These are phyloP conservation scores for Zoanthus gigantus DNA, from an alignment of 92 coral and sea anemone species.

Conservation along the genomic window DNA sequence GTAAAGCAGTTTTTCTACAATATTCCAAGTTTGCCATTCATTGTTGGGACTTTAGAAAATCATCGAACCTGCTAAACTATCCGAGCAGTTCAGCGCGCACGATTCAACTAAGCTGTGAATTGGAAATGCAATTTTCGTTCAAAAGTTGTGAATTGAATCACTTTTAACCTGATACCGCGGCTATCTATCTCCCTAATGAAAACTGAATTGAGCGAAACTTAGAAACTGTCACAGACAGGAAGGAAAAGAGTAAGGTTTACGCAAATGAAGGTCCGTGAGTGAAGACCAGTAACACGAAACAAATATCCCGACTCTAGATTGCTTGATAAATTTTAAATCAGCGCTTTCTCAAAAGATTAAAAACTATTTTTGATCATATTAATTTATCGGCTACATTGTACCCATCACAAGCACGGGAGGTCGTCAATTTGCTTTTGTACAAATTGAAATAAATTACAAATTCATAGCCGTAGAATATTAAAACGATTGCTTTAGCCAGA, in stretches of 20 bases:
- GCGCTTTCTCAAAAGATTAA: slow-evolving; percentile 16
- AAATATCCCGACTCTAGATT: slow-evolving; percentile 48
- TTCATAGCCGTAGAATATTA: slow-evolving; percentile 49
- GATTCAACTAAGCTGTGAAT: slow-evolving; percentile 23
- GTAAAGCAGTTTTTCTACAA: slow-evolving; percentile 26
- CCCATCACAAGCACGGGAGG: slow-evolving; percentile 42
- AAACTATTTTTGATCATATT: slow-evolving; percentile 21
- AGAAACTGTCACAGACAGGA: slow-evolving; percentile 51
- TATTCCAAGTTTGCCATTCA: slow-evolving; percentile 27
- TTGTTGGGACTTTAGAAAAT: slow-evolving; percentile 42
- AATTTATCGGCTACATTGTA: slow-evolving; percentile 28
- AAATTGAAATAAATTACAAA: slow-evolving; percentile 52
- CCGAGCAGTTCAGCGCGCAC: slow-evolving; percentile 34
- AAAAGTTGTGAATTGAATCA: slow-evolving; percentile 1
- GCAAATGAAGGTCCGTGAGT: slow-evolving; percentile 34
- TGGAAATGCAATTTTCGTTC: not conserved
- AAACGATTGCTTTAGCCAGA: slow-evolving; percentile 35
- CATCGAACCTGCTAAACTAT: slow-evolving; percentile 27
- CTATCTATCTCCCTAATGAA: slow-evolving; percentile 37
- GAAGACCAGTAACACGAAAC: not conserved
- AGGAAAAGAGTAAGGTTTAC: slow-evolving; percentile 45
- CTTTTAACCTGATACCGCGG: slow-evolving; percentile 21
- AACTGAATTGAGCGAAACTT: slow-evolving; percentile 39
- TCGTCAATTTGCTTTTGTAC: slow-evolving; percentile 48
- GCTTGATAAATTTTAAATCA: slow-evolving; percentile 16